These are phyloP conservation scores for Exephanes ischioxanthus DNA, from an alignment of 2,888 invertebrate species.

Conservation along the genomic window DNA sequence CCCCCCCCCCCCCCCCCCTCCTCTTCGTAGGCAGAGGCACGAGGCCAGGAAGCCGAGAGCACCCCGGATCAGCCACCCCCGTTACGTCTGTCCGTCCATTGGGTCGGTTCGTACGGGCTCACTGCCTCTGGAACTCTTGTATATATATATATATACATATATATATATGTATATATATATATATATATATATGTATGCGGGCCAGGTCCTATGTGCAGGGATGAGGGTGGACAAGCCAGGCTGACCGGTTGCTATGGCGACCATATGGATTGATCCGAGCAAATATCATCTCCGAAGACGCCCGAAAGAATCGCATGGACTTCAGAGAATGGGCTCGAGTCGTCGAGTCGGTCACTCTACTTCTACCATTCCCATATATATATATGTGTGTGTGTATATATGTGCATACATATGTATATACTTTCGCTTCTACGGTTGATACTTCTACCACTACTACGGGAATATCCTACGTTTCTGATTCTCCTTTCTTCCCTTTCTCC, in stretches of 20 bases:
- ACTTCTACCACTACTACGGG: conserved; percentile 1
- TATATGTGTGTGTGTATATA: background rate
- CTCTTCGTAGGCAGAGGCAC: conserved; percentile 29
- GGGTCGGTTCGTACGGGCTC: conserved; percentile 72
- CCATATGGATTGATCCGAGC: conserved; percentile 85
- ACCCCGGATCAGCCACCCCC: conserved; percentile 28
- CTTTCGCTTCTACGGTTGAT: conserved; percentile 28
- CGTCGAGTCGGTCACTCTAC: conserved; percentile 67
- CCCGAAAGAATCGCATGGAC: conserved; percentile 84
- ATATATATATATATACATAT: conserved; percentile 10
- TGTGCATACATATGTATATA: background rate
- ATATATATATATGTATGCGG: background rate
- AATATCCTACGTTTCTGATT: conserved; percentile 23
- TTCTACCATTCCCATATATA: conserved; percentile 41
- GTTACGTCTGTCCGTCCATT: conserved; percentile 68
- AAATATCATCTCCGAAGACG: conserved; percentile 85
- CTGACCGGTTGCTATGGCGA: conserved; percentile 84
- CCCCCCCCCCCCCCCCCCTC: no score
- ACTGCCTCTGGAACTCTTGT: conserved; percentile 75
- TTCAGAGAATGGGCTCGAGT: conserved; percentile 78
- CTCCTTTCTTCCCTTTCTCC: conserved; percentile 22
- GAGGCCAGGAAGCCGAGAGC: conserved; percentile 20
- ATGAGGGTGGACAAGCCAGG: conserved; percentile 81
- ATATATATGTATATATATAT: background rate
- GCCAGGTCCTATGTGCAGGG: conserved; percentile 43